phyloP scores from a whole-genome alignment of 2,797 vertebrate species.

The Eidolon dupreanum region DNA sequence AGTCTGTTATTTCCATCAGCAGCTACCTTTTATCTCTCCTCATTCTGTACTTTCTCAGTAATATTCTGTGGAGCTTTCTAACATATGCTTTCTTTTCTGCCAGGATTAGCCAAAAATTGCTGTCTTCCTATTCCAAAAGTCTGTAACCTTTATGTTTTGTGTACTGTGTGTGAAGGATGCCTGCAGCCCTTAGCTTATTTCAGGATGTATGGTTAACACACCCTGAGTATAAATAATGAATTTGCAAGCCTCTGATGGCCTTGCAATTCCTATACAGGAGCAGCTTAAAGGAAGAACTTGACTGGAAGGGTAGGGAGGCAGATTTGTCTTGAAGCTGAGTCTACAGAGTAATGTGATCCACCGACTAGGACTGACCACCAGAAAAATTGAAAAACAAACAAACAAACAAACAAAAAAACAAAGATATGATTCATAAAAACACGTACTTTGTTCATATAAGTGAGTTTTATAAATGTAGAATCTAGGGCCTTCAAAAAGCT shows the following conservation, averaged over 20 bases:
- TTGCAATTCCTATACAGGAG: background rate
- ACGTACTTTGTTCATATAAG: background rate
- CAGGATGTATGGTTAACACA: background rate
- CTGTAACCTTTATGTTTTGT: background rate
- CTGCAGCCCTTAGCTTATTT: conserved; percentile 16
- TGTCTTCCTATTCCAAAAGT: background rate
- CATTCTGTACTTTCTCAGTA: background rate
- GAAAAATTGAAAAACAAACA: background rate
- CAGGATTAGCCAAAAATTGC: background rate
- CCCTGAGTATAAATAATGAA: background rate
- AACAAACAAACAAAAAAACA: background rate
- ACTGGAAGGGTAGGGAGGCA: background rate
- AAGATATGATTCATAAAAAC: background rate
- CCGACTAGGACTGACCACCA: background rate
- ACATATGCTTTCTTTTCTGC: background rate
- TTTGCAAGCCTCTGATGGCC: background rate
- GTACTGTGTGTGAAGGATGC: background rate
- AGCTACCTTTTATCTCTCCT: background rate
- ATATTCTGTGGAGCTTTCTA: background rate
- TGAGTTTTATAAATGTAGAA: conserved; percentile 23
- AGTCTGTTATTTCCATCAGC: background rate
- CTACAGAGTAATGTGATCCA: background rate
- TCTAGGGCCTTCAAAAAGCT: background rate
- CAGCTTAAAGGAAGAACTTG: background rate
- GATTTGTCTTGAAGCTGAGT: background rate